A percentile compares a stretch with the other conserved stretches of the same genome.
Evolutionary conservation across 1,140 invertebrate genomes (phyloP).

Genomic region (Drosophila repletoides): DNA sequence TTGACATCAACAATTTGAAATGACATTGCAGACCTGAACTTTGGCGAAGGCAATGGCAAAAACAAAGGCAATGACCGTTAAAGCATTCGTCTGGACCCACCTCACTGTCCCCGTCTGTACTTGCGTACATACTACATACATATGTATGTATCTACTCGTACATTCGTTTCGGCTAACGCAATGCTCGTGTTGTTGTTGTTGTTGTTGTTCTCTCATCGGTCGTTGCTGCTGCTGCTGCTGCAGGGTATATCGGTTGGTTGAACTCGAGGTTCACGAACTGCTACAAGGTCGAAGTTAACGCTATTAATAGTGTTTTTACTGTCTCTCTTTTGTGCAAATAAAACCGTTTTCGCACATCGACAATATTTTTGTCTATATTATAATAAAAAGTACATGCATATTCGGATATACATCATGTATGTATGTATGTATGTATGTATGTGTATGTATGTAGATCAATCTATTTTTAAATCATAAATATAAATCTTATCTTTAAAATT

Average conservation of each 20-base stretch:
- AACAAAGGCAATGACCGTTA: constrained; percentile 64
- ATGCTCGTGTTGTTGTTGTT: constrained; percentile 35
- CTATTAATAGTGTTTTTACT: constrained; percentile 77
- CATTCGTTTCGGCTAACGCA: constrained; percentile 65
- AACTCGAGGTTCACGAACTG: constrained; percentile 78
- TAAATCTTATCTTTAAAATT: no score
- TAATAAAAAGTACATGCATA: no score
- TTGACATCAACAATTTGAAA: constrained; percentile 54
- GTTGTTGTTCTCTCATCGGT: constrained; percentile 10
- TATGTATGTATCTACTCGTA: no score
- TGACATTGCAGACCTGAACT: constrained; percentile 18
- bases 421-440: no score
- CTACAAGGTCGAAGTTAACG: constrained; percentile 78
- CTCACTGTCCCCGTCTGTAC: constrained; percentile 20
- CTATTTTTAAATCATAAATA: no score
- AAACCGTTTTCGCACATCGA: constrained; percentile 76
- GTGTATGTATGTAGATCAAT: no score
- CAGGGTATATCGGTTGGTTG: constrained; percentile 72
- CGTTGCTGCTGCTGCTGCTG: constrained; percentile 43
- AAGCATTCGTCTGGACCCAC: constrained; percentile 57
- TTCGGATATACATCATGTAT: no score
- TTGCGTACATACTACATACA: no score
- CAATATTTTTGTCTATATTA: constrained; percentile 41
- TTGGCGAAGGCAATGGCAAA: constrained; percentile 58
- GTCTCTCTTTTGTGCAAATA: constrained; percentile 68